Conservation (phyloP, 2,888 invertebrate species). For the Girardia tigrina region DNA sequence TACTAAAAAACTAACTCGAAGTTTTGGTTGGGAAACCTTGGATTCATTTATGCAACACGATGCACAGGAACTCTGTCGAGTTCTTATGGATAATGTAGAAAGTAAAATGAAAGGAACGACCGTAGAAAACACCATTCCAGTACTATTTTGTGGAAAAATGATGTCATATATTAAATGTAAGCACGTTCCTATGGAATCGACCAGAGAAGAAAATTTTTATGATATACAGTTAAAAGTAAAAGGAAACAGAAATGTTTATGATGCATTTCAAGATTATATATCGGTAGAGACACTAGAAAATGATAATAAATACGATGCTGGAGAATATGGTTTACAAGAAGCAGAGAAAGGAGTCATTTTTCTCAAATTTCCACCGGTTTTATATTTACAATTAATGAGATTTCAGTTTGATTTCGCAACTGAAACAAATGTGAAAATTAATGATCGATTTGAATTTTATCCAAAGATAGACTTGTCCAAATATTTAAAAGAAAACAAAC, state of each 20-base stretch:
- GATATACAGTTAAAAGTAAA: slow-evolving; percentile 87
- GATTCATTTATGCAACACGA: slow-evolving; percentile 99
- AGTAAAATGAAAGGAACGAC: slow-evolving; percentile 98
- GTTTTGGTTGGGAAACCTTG: slow-evolving; percentile 91
- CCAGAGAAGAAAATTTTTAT: slow-evolving; percentile 86
- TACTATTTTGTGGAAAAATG: slow-evolving; percentile 95
- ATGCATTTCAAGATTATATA: slow-evolving; percentile 71
- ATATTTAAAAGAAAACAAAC: slow-evolving; percentile 55
- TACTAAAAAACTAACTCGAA: slow-evolving; percentile 93
- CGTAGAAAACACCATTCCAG: slow-evolving; percentile 90
- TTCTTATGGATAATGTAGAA: slow-evolving; percentile 80
- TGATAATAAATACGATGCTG: slow-evolving; percentile 96
- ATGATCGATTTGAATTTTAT: slow-evolving; percentile 56
- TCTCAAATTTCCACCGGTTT: slow-evolving; percentile 82
- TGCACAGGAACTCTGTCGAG: slow-evolving; percentile 51
- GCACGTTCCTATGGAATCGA: slow-evolving; percentile 85
- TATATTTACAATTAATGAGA: slow-evolving; percentile 90
- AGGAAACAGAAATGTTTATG: slow-evolving; percentile 33
- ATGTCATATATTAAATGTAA: slow-evolving; percentile 93
- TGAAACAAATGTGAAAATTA: slow-evolving; percentile 93
- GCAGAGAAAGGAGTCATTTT: slow-evolving; percentile 97
- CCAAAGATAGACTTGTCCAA: slow-evolving; percentile 67
- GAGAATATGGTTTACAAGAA: slow-evolving; percentile 82
- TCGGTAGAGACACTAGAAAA: slow-evolving; percentile 84
- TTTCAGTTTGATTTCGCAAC: slow-evolving; percentile 94